Conservation (phyloP, 2,113 vertebrate species). For the Pachypanchax playfairii region DNA sequence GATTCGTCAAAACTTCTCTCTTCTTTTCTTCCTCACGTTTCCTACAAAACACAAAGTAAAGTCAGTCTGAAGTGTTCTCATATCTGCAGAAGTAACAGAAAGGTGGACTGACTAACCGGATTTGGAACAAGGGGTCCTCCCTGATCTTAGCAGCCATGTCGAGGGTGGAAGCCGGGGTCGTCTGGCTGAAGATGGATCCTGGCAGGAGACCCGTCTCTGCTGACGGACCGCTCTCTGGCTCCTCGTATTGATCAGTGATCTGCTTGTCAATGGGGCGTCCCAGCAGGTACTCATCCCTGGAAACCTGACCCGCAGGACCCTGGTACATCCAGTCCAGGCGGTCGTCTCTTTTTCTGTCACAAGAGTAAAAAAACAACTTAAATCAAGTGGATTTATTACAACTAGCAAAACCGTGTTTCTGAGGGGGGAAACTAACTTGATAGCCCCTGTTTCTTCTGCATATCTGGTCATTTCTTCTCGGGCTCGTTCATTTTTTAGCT, state of each 20-base stretch:
- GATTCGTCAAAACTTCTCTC: slow-evolving; percentile 92
- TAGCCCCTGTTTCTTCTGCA: slow-evolving; percentile 87
- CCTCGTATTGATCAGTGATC: slow-evolving; percentile 88
- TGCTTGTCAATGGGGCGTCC: slow-evolving; percentile 94
- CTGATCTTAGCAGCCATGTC: slow-evolving; percentile 96
- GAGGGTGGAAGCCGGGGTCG: slow-evolving; percentile 82
- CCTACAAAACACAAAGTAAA: slow-evolving; percentile 64
- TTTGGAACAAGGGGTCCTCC: slow-evolving; percentile 94
- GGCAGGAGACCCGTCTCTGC: slow-evolving; percentile 90
- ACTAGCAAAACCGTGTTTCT: fast-evolving
- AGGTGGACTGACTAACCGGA: slow-evolving; percentile 77
- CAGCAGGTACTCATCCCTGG: slow-evolving; percentile 93
- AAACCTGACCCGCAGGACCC: slow-evolving; percentile 90
- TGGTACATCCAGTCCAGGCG: slow-evolving; percentile 99
- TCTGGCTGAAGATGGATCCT: slow-evolving; percentile 88
- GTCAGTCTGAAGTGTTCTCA: background rate
- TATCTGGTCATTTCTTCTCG: slow-evolving; percentile 94
- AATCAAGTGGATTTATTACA: fast-evolving
- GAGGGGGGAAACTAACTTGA: slow-evolving; percentile 79
- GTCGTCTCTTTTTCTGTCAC: slow-evolving; percentile 89
- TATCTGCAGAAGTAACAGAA: background rate
- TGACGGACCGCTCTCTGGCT: slow-evolving; percentile 87
- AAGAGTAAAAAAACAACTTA: background rate
- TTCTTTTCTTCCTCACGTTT: slow-evolving; percentile 96
- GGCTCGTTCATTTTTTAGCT: slow-evolving; percentile 91